Evolutionary conservation across 2,797 vertebrate genomes (phyloP).

Genomic region (Enteromius fasciolatus): DNA sequence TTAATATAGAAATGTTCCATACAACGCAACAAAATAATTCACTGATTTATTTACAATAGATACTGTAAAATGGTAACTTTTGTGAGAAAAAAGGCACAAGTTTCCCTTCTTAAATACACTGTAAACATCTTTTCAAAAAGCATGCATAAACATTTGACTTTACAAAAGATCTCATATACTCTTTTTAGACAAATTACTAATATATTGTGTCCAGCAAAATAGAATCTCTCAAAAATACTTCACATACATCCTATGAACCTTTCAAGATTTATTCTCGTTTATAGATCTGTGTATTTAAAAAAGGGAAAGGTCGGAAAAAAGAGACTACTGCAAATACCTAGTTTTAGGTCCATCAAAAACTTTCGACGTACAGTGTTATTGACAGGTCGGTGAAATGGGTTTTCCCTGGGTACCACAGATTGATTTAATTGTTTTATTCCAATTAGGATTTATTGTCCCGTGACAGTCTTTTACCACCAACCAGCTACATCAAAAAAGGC

Average conservation of each 20-base stretch:
- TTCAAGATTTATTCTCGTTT: conserved; percentile 86
- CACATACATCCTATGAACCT: conserved; percentile 95
- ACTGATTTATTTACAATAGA: conserved; percentile 97
- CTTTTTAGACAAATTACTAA: conserved; percentile 99
- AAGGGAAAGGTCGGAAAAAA: conserved; percentile 60
- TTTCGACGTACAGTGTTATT: conserved; percentile 84
- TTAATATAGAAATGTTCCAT: conserved; percentile 84
- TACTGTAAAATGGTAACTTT: conserved; percentile 90
- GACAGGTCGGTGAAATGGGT: conserved; percentile 69
- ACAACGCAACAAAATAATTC: conserved; percentile 85
- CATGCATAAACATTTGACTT: conserved; percentile 99
- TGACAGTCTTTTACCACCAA: conserved; percentile 29
- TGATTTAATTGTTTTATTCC: conserved; percentile 7
- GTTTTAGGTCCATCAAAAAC: conserved; percentile 87
- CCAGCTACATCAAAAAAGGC: conserved; percentile 47
- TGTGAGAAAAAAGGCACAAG: conserved; percentile 99
- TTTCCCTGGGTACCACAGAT: conserved; percentile 32
- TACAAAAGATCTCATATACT: conserved; percentile 87
- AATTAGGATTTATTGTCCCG: background rate
- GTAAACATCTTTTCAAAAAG: conserved; percentile 97
- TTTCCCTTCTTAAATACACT: conserved; percentile 99
- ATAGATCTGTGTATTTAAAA: conserved; percentile 65
- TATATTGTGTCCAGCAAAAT: conserved; percentile 99
- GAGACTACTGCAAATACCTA: conserved; percentile 72
- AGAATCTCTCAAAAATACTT: conserved; percentile 99